Conservation (phyloP, 2,113 vertebrate species). For the Carlito syrichta region DNA sequence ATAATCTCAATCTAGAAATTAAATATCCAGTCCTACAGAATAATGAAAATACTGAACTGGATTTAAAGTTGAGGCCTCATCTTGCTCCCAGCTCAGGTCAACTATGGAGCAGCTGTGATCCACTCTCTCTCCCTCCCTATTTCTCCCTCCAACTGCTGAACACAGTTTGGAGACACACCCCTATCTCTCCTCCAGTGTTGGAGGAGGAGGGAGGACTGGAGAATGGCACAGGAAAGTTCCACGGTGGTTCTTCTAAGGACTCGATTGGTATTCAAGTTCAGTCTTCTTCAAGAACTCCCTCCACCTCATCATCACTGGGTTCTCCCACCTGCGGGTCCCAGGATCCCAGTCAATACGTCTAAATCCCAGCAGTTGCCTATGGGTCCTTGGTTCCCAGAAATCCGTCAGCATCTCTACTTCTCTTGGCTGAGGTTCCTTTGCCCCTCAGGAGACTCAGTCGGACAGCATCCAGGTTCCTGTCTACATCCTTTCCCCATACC, state of each 20-base stretch:
- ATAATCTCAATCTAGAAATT: neutral
- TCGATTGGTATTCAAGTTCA: neutral
- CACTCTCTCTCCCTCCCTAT: neutral
- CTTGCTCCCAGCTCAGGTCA: neutral
- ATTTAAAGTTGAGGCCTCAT: neutral
- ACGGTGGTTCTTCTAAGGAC: neutral
- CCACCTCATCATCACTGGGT: too few species aligned
- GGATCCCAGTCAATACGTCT: neutral
- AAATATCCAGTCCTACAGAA: neutral
- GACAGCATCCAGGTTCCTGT: neutral
- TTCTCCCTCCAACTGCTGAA: neutral
- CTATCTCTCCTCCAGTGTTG: fast-evolving
- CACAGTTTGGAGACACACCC: neutral
- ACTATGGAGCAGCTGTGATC: fast-evolving
- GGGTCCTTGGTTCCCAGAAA: neutral
- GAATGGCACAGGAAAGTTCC: neutral
- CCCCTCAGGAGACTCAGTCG: neutral
- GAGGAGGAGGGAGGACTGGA: neutral
- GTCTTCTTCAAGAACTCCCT: neutral
- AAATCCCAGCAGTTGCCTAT: neutral
- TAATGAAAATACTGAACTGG: neutral
- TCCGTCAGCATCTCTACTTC: neutral
- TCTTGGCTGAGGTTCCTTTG: neutral
- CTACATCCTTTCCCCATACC: neutral
- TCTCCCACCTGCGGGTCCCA: neutral